phyloP scores from a whole-genome alignment of 2,888 invertebrate species.

The Tridacna gigas region DNA sequence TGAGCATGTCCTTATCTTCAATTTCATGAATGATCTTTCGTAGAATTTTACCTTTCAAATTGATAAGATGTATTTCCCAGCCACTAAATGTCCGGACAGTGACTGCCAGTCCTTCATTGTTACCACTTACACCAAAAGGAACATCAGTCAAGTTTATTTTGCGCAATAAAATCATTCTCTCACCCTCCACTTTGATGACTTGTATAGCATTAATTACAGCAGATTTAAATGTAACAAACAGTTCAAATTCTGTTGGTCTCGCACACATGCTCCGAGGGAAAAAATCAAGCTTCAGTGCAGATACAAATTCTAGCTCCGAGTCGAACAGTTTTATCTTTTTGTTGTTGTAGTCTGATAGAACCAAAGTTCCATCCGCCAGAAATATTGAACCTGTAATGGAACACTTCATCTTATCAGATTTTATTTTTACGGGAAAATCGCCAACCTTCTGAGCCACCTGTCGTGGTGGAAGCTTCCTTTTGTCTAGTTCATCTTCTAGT shows the following conservation, averaged over 20 bases:
- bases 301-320: constrained; percentile 45
- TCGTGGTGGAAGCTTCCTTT: constrained; percentile 25
- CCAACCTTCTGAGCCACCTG: constrained; percentile 40
- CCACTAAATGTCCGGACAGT: constrained; percentile 36
- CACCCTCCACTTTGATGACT: constrained; percentile 35
- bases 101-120: constrained; percentile 52
- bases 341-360: constrained; percentile 48
- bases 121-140: constrained; percentile 47
- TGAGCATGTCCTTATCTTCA: constrained; percentile 34
- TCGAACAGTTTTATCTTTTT: constrained; percentile 50
- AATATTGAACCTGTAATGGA: constrained; percentile 49
- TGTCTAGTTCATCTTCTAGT: constrained; percentile 31
- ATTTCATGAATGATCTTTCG: constrained; percentile 33
- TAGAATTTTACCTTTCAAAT: constrained; percentile 35
- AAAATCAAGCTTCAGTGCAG: constrained; percentile 24
- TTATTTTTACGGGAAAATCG: constrained; percentile 36
- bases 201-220: constrained; percentile 36
- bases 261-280: constrained; percentile 42
- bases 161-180: constrained; percentile 22
- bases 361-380: constrained; percentile 46
- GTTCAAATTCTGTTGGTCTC: constrained; percentile 32
- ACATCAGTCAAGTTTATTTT: constrained; percentile 25
- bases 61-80: constrained; percentile 49
- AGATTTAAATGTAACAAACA: constrained; percentile 51
- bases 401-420: constrained; percentile 48